These are phyloP conservation scores for Morpho deidamia DNA, from an alignment of 2,888 invertebrate genomes.

Conservation along the genomic window DNA sequence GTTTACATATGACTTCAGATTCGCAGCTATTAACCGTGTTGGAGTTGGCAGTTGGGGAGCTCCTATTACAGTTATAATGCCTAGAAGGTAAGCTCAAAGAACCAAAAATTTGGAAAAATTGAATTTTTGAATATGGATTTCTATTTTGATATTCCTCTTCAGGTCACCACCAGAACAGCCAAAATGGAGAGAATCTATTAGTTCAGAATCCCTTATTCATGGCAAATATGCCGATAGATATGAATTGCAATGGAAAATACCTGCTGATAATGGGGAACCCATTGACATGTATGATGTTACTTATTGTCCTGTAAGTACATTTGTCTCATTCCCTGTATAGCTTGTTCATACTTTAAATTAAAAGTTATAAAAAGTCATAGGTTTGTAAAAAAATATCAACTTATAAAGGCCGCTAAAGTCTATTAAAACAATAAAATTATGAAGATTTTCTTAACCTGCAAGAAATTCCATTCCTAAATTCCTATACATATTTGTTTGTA, in stretches of 20 bases:
- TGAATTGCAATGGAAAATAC: constrained; percentile 90
- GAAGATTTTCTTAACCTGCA: no score
- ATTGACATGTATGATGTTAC: constrained; percentile 89
- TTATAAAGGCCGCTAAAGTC: no score
- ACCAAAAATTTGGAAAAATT: not conserved
- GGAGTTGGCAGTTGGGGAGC: constrained; percentile 88
- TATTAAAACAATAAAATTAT: no score
- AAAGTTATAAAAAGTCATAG: no score
- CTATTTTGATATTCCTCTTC: not conserved
- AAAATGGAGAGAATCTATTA: constrained; percentile 66
- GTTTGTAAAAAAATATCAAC: no score
- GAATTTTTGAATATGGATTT: not conserved
- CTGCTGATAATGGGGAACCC: constrained; percentile 93
- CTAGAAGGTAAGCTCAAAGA: constrained; percentile 70
- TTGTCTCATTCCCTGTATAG: no score
- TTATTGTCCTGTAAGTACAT: constrained; percentile 85
- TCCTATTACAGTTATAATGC: constrained; percentile 83
- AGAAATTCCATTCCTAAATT: no score
- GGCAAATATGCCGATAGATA: constrained; percentile 85
- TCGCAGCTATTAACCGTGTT: constrained; percentile 91
- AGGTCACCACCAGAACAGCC: constrained; percentile 85
- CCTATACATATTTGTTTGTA: no score
- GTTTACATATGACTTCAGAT: constrained; percentile 88
- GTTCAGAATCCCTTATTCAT: constrained; percentile 63
- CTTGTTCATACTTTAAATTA: no score